These are phyloP conservation scores for Stegana nigrithorax DNA, from an alignment of 2,888 invertebrate genomes.

Conservation along the genomic window DNA sequence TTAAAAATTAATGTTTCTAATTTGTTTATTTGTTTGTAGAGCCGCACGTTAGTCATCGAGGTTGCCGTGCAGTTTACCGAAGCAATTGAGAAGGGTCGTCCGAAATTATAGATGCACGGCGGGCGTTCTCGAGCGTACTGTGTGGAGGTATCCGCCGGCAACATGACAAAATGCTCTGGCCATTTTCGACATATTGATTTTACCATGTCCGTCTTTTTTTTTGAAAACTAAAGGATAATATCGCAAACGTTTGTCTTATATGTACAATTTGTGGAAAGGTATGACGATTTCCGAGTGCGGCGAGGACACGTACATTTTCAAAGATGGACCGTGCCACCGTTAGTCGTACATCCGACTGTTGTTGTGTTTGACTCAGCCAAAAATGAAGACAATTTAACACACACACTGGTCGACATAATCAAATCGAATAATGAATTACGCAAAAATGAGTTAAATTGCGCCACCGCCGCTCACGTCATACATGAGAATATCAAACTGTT, in stretches of 20 bases:
- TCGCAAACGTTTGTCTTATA: constrained; percentile 91
- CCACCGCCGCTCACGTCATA: constrained; percentile 97
- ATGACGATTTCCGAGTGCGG: constrained; percentile 99
- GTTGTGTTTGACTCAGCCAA: constrained; percentile 96
- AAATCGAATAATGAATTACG: constrained; percentile 97
- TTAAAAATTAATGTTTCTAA: background rate
- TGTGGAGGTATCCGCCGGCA: constrained; percentile 96
- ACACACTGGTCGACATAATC: constrained; percentile 98
- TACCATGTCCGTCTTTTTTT: constrained; percentile 97
- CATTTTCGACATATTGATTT: constrained; percentile 99
- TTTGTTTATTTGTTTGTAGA: constrained; percentile 70
- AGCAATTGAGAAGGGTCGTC: constrained; percentile 98
- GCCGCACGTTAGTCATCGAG: constrained; percentile 97
- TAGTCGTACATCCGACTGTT: constrained; percentile 96
- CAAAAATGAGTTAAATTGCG: constrained; percentile 95
- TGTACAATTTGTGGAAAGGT: constrained; percentile 98
- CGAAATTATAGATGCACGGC: constrained; percentile 99
- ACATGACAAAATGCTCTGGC: constrained; percentile 98
- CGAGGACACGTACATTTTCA: constrained; percentile 94
- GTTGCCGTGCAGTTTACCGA: constrained; percentile 97
- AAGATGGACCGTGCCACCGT: constrained; percentile 93
- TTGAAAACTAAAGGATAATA: constrained; percentile 97
- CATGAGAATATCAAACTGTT: constrained; percentile 97
- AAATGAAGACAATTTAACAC: constrained; percentile 99
- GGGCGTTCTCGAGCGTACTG: constrained; percentile 94